These are phyloP conservation scores for Bactericera cockerelli DNA, from an alignment of 1,140 invertebrate species.

Conservation along the genomic window DNA sequence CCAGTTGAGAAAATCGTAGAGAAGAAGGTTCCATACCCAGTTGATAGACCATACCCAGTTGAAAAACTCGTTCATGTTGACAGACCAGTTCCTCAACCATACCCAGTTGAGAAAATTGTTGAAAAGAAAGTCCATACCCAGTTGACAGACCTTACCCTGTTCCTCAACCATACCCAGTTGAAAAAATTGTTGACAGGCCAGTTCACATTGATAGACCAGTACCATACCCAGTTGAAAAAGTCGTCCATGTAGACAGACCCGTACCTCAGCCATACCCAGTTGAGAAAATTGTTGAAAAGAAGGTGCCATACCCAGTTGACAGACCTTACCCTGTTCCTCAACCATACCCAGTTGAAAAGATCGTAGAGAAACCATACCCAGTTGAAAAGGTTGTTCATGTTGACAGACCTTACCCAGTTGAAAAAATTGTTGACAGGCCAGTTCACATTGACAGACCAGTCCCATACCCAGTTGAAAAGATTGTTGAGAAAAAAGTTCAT, in stretches of 20 bases:
- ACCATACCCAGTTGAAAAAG: slow-evolving; percentile 49
- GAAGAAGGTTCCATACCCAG: not conserved
- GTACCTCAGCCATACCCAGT: slow-evolving; percentile 60
- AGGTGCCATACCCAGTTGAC: slow-evolving; percentile 11
- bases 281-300: slow-evolving; percentile 25
- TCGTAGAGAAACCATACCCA: slow-evolving; percentile 25
- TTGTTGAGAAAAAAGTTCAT: slow-evolving; percentile 33
- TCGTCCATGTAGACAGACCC: slow-evolving; percentile 49
- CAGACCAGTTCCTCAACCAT: slow-evolving; percentile 29
- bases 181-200: slow-evolving; percentile 35
- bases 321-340: slow-evolving; percentile 41
- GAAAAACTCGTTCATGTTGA: slow-evolving; percentile 31
- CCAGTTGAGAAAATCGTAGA: slow-evolving; percentile 41
- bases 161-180: slow-evolving; percentile 38
- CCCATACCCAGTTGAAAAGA: slow-evolving; percentile 44
- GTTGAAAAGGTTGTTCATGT: slow-evolving; percentile 31
- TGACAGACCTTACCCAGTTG: slow-evolving; percentile 37
- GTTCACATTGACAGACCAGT: slow-evolving; percentile 19
- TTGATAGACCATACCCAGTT: slow-evolving; percentile 20
- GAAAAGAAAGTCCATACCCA: slow-evolving; percentile 41
- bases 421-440: slow-evolving; percentile 32
- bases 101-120: slow-evolving; percentile 49
- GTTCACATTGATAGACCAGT: slow-evolving; percentile 20
- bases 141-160: slow-evolving; percentile 59
- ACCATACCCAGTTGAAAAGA: slow-evolving; percentile 32